phyloP scores from a whole-genome alignment of 1,140 invertebrate genomes.

The Danaus plexippus region DNA sequence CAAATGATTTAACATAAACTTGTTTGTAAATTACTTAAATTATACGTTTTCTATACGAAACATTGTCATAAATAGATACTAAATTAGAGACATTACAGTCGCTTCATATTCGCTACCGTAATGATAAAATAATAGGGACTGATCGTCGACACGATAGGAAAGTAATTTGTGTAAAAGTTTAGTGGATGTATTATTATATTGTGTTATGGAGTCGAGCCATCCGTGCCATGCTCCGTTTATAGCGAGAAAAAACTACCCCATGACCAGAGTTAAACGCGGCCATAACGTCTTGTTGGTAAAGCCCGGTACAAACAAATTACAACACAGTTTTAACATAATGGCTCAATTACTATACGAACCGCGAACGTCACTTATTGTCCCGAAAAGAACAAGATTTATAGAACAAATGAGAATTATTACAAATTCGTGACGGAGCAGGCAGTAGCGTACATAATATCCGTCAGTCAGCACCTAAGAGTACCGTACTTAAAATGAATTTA shows the following conservation, averaged over 20 bases:
- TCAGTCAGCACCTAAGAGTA: conserved; percentile 37
- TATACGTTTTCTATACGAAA: too few relatives aligned
- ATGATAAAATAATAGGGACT: conserved; percentile 68
- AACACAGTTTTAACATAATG: conserved; percentile 37
- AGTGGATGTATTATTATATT: conserved; percentile 37
- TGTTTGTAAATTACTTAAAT: too few relatives aligned
- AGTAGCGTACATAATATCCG: conserved; percentile 14
- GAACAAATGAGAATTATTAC: too few relatives aligned
- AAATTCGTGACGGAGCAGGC: conserved; percentile 12
- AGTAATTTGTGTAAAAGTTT: conserved; percentile 67
- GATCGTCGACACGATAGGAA: conserved; percentile 65
- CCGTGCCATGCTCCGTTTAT: conserved; percentile 53
- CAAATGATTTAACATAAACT: conserved; percentile 32
- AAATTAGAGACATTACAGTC: conserved; percentile 33
- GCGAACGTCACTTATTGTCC: neutral
- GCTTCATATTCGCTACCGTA: conserved; percentile 54
- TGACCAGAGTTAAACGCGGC: conserved; percentile 46
- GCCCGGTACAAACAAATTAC: conserved; percentile 37
- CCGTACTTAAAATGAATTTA: conserved; percentile 45
- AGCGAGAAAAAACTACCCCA: conserved; percentile 60
- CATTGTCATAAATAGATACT: neutral
- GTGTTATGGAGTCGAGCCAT: conserved; percentile 36
- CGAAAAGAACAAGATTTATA: too few relatives aligned
- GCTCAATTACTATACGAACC: conserved; percentile 13
- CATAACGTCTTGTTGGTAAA: conserved; percentile 34